Base-by-base conservation (phyloP, 1,140 invertebrate genomes). In the Drosophila orena region DNA sequence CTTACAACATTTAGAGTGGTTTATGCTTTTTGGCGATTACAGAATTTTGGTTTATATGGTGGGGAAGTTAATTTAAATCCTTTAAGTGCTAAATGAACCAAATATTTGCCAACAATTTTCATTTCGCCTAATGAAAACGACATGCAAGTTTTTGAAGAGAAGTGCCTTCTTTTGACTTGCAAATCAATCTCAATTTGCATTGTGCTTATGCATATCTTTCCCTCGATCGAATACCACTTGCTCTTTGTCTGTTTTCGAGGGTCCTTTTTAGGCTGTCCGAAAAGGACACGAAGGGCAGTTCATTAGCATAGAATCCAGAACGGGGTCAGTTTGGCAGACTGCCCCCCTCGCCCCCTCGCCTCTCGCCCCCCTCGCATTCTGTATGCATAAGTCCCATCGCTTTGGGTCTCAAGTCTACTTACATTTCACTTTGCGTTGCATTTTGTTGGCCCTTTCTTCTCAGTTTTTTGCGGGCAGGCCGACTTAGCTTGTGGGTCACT, bases 361-460 rank as follows among this genome's bases (percentile, higher is more conserved):
- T n/a, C n/a, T n/a, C n/a, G 20, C 38, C 12, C 14, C 20, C 15
- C 44, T 17, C 40, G 30, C 20, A 35, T 38, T 14, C 37, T 38
- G 15, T 72, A 46, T 72, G 69, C 69, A 72, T 54, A 61, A 77
- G 74, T 57, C 65, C 14, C 46, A 60, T 22, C 55, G 73, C 74
- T 77, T 77, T 77, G 43, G 46, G 76, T 56, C 66, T 78, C 68
- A 64, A 81, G 78, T 60, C 71, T 65, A 59, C 77, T 71, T 78
- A 64, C 58, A 76, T 80, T 80, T 71, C 71, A 79, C 78, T 76
- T 81, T 80, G 78, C 72, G 53, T 64, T 80, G 77, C 77, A 79
- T 76, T 79, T 80, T 62, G 77, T 12, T 42, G 42, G 40, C 44
- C 40, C 49, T 38, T 47, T 37, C 50, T 50, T 42, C 42, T 71